Conservation (phyloP, 1,140 invertebrate species). For the Mercenaria mercenaria region DNA sequence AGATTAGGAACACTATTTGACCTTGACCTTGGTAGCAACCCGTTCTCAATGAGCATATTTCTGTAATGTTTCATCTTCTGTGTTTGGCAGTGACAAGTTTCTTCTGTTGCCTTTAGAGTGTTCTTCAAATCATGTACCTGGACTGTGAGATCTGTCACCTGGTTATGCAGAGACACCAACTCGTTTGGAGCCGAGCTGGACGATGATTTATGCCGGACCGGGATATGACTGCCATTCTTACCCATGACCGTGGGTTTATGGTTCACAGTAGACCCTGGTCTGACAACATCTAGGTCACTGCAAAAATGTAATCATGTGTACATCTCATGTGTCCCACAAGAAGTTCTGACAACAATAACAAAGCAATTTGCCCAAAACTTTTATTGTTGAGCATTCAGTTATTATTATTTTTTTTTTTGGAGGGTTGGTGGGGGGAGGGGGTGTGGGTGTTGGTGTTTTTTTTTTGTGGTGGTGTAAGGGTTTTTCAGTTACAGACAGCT, state of each 20-base stretch:
- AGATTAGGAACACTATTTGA: slow-evolving; percentile 47
- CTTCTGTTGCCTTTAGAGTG: slow-evolving; percentile 53
- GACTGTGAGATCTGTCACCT: slow-evolving; percentile 22
- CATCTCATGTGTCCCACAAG: too few relatives aligned
- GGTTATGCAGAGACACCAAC: not conserved
- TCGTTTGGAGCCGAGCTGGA: not conserved
- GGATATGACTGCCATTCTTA: slow-evolving; percentile 37
- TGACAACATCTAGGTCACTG: not conserved
- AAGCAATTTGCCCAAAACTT: too few relatives aligned
- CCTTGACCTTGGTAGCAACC: slow-evolving; percentile 33
- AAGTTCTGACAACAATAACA: too few relatives aligned
- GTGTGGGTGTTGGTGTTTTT: too few relatives aligned
- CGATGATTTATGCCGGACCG: not conserved
- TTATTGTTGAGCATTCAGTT: too few relatives aligned
- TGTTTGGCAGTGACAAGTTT: slow-evolving; percentile 57
- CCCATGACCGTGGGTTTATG: not conserved
- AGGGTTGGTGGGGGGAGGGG: too few relatives aligned
- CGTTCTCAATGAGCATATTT: slow-evolving; percentile 45
- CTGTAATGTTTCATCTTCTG: slow-evolving; percentile 61
- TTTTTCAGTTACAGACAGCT: too few relatives aligned
- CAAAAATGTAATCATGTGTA: not conserved
- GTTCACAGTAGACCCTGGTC: not conserved
- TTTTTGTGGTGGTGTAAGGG: too few relatives aligned
- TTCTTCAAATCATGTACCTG: slow-evolving; percentile 26
- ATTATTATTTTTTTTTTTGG: too few relatives aligned